These are phyloP conservation scores for Melanotus villosus DNA, from an alignment of 2,888 invertebrate genomes.

Conservation along the genomic window DNA sequence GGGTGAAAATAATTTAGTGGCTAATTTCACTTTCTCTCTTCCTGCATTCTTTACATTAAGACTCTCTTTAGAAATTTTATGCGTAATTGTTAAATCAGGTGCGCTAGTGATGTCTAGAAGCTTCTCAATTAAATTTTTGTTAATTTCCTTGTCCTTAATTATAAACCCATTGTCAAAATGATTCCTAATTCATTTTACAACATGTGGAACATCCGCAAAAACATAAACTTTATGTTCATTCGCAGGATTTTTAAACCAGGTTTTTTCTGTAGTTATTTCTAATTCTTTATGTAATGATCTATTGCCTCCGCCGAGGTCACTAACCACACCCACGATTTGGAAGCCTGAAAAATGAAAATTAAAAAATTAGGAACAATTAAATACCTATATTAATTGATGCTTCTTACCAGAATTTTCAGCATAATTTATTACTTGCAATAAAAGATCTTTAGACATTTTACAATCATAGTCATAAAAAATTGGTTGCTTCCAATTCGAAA, in stretches of 20 bases:
- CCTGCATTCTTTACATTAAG: constrained; percentile 16
- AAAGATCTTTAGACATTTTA: constrained; percentile 50
- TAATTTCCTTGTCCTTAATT: constrained; percentile 33
- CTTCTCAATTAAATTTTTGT: constrained; percentile 29
- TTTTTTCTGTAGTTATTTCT: constrained; percentile 14
- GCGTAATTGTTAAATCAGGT: constrained; percentile 27
- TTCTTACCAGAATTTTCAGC: constrained; percentile 43
- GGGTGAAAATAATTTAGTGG: constrained; percentile 50
- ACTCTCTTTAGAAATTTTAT: constrained; percentile 29
- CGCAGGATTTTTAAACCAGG: constrained; percentile 30
- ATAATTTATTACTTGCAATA: constrained; percentile 46
- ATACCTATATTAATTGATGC: neutral
- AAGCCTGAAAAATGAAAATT: constrained; percentile 21
- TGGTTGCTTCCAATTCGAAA: constrained; percentile 51
- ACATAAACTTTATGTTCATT: constrained; percentile 20
- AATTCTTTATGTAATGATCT: constrained; percentile 25
- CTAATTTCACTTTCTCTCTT: constrained; percentile 40
- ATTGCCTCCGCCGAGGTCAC: constrained; percentile 36
- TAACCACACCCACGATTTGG: constrained; percentile 29
- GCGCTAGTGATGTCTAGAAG: constrained; percentile 22
- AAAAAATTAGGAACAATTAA: neutral
- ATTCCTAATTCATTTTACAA: constrained; percentile 38
- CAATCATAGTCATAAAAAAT: too few species aligned
- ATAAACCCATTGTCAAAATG: constrained; percentile 39
- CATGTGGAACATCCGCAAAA: constrained; percentile 38